Evolutionary conservation across 2,113 vertebrate species (phyloP).

Genomic region (Chamaea fasciata): DNA sequence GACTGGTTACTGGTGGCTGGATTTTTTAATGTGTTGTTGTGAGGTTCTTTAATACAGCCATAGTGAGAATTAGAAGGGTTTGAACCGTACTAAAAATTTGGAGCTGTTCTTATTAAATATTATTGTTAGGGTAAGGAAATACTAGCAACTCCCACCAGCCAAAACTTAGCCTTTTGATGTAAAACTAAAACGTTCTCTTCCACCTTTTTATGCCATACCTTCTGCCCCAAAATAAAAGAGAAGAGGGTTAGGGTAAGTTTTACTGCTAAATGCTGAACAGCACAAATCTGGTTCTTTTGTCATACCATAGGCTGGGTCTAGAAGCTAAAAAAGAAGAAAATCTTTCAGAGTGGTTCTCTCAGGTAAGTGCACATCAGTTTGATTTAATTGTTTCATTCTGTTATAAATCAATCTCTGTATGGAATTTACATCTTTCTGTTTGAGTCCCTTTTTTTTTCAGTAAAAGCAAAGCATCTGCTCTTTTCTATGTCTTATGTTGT

Average conservation of each 20-base stretch:
- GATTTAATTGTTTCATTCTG: background rate
- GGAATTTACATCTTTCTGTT: background rate
- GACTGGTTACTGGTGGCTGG: background rate
- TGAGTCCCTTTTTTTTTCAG: background rate
- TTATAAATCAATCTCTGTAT: background rate
- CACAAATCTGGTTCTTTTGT: background rate
- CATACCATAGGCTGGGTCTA: conserved; percentile 81
- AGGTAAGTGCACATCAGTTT: conserved; percentile 73
- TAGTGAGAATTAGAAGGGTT: background rate
- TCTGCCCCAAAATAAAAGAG: background rate
- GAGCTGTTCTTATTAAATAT: background rate
- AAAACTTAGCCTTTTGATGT: background rate
- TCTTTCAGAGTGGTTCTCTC: conserved; percentile 95
- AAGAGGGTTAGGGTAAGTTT: background rate
- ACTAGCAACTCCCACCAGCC: background rate
- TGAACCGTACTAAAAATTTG: background rate
- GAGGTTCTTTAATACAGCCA: background rate
- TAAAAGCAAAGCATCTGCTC: background rate
- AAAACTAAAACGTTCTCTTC: background rate
- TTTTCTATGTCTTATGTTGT: background rate
- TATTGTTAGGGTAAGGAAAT: background rate
- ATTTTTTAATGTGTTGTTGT: background rate
- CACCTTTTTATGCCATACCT: background rate
- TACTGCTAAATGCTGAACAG: background rate
- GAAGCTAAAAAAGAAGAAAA: conserved; percentile 97